Evolutionary conservation across 1,140 invertebrate species (phyloP).

Genomic region (Drosophila miranda): DNA sequence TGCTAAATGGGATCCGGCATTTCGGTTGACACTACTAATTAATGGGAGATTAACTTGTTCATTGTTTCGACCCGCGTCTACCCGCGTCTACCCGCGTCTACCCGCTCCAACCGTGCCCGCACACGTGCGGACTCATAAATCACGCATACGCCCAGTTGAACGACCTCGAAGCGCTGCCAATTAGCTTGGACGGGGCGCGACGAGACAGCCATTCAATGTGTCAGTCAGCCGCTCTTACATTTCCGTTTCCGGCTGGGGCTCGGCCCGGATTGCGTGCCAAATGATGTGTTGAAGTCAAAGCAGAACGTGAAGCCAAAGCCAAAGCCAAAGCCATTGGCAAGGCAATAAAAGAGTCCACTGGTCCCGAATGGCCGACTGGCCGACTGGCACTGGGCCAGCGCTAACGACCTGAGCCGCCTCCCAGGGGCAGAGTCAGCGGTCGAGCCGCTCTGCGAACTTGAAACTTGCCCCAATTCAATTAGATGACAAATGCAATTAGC

Average conservation of each 20-base stretch:
- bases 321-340: constrained; percentile 36
- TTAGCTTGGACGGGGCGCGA: constrained; percentile 36
- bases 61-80: constrained; percentile 23
- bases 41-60: constrained; percentile 70
- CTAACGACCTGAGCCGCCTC: constrained; percentile 37
- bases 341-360: constrained; percentile 4
- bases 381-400: constrained; percentile 53
- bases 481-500: constrained; percentile 69
- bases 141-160: constrained; percentile 76
- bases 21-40: constrained; percentile 77
- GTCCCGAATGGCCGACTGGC: background rate
- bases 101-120: constrained; percentile 2
- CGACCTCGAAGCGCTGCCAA: constrained; percentile 60
- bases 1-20: constrained; percentile 62
- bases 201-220: constrained; percentile 41
- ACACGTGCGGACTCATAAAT: constrained; percentile 66
- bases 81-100: constrained; percentile 5
- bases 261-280: constrained; percentile 62
- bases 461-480: constrained; percentile 62
- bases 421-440: constrained; percentile 15
- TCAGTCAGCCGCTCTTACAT: constrained; percentile 46
- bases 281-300: constrained; percentile 55
- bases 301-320: constrained; percentile 7
- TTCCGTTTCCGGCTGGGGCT: constrained; percentile 54
- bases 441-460: constrained; percentile 7